A percentile compares a stretch with the other conserved stretches of the same genome.
These are phyloP conservation scores for Synergus laeviventris DNA, from an alignment of 2,888 invertebrate species.

Conservation along the genomic window DNA sequence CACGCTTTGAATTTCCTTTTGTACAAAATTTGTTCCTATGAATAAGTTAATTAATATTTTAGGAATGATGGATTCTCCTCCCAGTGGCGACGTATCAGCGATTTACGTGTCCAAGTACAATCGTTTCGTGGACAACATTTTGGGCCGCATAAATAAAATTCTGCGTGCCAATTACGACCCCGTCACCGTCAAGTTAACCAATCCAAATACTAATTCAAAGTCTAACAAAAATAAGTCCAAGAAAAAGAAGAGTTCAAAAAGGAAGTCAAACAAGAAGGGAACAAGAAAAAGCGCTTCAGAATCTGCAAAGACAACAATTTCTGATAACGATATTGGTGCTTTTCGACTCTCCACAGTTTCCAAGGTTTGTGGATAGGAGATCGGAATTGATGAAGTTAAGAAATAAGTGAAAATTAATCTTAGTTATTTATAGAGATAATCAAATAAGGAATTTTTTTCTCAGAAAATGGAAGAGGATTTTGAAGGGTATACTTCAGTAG, in stretches of 20 bases:
- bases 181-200: constrained; percentile 85
- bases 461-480: constrained; percentile 16
- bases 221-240: constrained; percentile 66
- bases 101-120: constrained; percentile 89
- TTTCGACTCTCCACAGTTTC: constrained; percentile 3
- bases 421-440: neutral
- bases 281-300: constrained; percentile 44
- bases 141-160: constrained; percentile 89
- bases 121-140: constrained; percentile 89
- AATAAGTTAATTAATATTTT: constrained; percentile 53
- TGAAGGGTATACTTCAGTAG: neutral
- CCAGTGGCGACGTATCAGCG: constrained; percentile 79
- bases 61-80: constrained; percentile 77
- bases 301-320: constrained; percentile 20
- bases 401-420: neutral
- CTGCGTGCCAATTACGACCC: constrained; percentile 89
- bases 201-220: constrained; percentile 67
- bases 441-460: neutral
- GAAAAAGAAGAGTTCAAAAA: constrained; percentile 56
- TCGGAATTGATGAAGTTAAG: no score
- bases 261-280: constrained; percentile 50
- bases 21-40: neutral
- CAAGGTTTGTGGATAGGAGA: neutral
- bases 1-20: neutral
- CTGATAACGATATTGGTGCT: constrained; percentile 4